Evolutionary conservation across 2,113 vertebrate species (phyloP), one percentile per base, ranked within the genome.

Genomic region (Lagopus muta): DNA sequence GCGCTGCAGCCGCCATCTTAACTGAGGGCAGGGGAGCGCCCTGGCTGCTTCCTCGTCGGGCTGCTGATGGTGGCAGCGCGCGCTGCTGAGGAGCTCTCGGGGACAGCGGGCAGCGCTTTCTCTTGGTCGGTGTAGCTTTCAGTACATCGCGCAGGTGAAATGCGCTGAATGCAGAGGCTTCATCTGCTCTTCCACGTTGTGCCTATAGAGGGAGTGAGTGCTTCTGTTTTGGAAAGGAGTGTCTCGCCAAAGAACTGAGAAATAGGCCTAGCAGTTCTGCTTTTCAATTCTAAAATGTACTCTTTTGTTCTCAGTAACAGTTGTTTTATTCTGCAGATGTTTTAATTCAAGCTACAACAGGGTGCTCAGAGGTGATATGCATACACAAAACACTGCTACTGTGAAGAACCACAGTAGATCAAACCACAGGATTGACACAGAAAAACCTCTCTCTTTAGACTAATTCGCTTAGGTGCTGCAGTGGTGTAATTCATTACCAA

Each of bases 171-270:
- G 45, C 38, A 55, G 14, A 24, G 12, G 22, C 13, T 82, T 32
- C 4, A 11, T 25, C 21, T 71, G 27, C 0, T 65, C 70, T 82
- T 85, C 36, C 9, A 76, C 30, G 9, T 45, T 61, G 10, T 10
- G 10, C 85, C 90, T 77, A 2, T 38, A 96, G 90, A 77, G 86
- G 88, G 82, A 94, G 90, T 28, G 19, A 73, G n/a, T 42, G 82
- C 19, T 88, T 66, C n/a, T 25, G 20, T 89, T 91, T 77, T 54
- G 54, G 40, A 58, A 71, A 74, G 27, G 13, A 65, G 3, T 0
- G 1, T 21, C 19, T 43, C 20, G 34, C 43, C 11, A 25, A 28
- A 43, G 22, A 60, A 20, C n/a, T 1, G 15, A 30, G 15, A 28
- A 13, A 38, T 6, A 45, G 30, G 50, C 14, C 4, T 21, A 38